phyloP scores from a whole-genome alignment of 2,797 vertebrate genomes.

The Hypotaenidia okinawae region DNA sequence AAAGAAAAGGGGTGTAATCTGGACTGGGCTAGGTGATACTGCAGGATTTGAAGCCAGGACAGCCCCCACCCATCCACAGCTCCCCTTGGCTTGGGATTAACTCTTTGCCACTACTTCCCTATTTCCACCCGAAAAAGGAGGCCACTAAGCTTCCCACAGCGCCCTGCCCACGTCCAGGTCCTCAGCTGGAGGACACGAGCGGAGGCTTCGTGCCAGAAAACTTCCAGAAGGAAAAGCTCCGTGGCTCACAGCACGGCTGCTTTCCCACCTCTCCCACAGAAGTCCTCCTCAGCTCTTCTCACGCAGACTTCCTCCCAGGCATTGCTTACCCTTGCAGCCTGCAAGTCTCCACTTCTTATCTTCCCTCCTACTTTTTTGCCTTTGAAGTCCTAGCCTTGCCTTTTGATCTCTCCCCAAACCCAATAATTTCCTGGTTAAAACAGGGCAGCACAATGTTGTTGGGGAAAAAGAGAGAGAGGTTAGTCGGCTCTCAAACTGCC shows the following conservation, averaged over 20 bases:
- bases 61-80: background rate
- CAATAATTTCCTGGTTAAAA: background rate
- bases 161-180: background rate
- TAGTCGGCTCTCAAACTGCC: background rate
- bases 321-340: background rate
- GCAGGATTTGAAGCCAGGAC: background rate
- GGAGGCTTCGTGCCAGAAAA: background rate
- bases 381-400: conserved; percentile 28
- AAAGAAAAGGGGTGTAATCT: background rate
- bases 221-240: background rate
- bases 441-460: background rate
- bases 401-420: conserved; percentile 19
- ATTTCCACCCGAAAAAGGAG: background rate
- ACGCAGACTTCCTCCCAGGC: background rate
- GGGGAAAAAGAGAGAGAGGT: background rate
- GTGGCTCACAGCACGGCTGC: fast-evolving
- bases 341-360: background rate
- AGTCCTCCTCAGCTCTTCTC: background rate
- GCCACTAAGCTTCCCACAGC: fast-evolving
- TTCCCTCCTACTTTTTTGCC: conserved; percentile 4
- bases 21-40: background rate
- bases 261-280: background rate
- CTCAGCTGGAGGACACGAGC: background rate
- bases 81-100: background rate
- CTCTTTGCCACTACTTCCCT: background rate